Percentiles rank a stretch among this genome's conserved stretches.
phyloP scores from a whole-genome alignment of 1,140 invertebrate genomes.

The Drosophila tropicalis region DNA sequence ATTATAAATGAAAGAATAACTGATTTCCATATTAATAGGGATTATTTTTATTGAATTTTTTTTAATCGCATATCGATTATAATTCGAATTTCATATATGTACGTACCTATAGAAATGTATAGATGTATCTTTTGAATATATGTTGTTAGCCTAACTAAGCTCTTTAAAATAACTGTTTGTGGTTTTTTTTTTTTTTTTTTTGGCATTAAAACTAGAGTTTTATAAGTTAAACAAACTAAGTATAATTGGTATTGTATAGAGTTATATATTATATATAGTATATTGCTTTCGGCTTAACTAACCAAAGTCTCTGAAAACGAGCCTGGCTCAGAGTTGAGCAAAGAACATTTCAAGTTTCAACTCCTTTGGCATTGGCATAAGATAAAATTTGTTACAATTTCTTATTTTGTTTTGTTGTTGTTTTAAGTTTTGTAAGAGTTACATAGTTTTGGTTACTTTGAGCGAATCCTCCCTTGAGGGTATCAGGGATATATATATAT shows the following conservation, averaged over 20 bases:
- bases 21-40: not conserved
- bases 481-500: conserved; percentile 8
- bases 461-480: conserved; percentile 47
- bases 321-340: conserved; percentile 61
- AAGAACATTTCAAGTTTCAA: conserved; percentile 16
- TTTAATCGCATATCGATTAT: conserved; percentile 7
- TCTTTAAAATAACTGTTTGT: conserved; percentile 19
- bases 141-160: conserved; percentile 8
- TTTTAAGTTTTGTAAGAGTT: conserved; percentile 19
- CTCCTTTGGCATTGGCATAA: conserved; percentile 74
- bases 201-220: conserved; percentile 46
- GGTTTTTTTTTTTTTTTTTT: conserved; percentile 19
- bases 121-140: not conserved
- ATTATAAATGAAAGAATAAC: not conserved
- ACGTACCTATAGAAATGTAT: not conserved
- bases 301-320: conserved; percentile 65
- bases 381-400: conserved; percentile 39
- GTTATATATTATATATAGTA: not conserved
- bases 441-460: conserved; percentile 51
- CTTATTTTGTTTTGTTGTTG: not conserved
- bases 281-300: conserved; percentile 21
- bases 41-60: not conserved
- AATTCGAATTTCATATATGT: not conserved
- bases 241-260: not conserved
- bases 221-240: conserved; percentile 11